Evolutionary conservation across 1,140 invertebrate species (phyloP), one percentile per base, ranked within the genome.

Genomic region (Latrodectus geometricus): DNA sequence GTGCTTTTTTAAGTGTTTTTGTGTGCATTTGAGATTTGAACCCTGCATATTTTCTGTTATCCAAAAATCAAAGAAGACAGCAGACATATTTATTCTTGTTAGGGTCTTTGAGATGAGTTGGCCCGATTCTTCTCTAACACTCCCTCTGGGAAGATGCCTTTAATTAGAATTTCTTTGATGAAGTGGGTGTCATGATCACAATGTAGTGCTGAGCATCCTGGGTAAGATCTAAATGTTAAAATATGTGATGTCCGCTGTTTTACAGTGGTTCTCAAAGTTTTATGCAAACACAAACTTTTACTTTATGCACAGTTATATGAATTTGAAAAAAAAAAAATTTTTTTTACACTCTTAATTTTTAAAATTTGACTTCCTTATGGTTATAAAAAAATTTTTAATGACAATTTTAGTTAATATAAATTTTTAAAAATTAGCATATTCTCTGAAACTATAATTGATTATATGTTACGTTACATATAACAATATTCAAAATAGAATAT

Each of bases 81-180:
- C 49, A 61, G 74, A 48, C 83, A 77, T 86, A 61, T 86, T 86
- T 85, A 54, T 78, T 86, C 83, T 86, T 86, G 83, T 68, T 86
- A 86, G 83, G 83, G 74, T 86, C 75, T 84, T 77, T 86, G 83
- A 78, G 83, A 86, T 86, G 82, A 9, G 83, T 86, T 78, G 74
- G 83, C 75, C 68, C 66, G 74, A 56, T 69, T 68, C 82, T 69
- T 72, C 83, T 72, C 75, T 86, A 78, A 23, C 61, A 14, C 48
- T 61, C 72, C 61, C 56, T 50, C 56, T 20, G 74, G 50, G 52
- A 77, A 77, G 83, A 35, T 78, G 83, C 65, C 83, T 72, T 78
- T 86, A 78, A 56, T 70, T 84, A 52, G 54, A 75, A 48, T 86
- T 76, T 68, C 75, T 86, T 49, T 52, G 74, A 49, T 76, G 73